Evolutionary conservation across 64 coral and sea anemone genomes (phyloP), one percentile per base, ranked within the genome.

Genomic region (Montipora capricornis): DNA sequence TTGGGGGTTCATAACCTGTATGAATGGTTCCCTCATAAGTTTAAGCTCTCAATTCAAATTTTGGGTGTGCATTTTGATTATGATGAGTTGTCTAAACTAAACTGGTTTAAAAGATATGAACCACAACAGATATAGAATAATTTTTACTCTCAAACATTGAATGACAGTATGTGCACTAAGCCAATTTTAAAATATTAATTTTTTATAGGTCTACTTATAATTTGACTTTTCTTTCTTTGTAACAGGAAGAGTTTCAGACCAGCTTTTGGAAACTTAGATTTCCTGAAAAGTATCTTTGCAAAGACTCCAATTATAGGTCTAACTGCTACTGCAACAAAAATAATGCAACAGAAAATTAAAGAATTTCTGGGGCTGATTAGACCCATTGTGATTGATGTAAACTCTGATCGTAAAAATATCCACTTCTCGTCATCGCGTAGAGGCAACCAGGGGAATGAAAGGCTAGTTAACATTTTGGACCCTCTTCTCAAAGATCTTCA

Each of bases 241-340:
- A 48, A 45, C 44, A 94, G 93, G 87, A 71, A 79, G 12, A 22
- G 49, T 75, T 94, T 94, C 53, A 69, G 93, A 13, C 87, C 93
- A 76, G 85, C 93, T 74, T 94, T 78, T 82, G 68, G 47, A 44
- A 94, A 81, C 52, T 66, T 94, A 44, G 61, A 87, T 10, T 8
- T 82, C 15, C 67, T 94, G 4, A 20, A 49, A 55, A 94, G 87
- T 82, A 57, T 89, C 4, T 94, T 89, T 64, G 15, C 87, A 44
- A 59, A 88, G 16, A 71, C 75, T 44, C 87, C 87, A 76, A 74
- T 89, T 49, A 46, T 94, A 6, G 93, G 22, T 5, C 49, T 94
- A 5, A 94, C 87, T 77, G 93, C 77, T 24, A 89, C 93, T 94
- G 87, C 93, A 24, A 94, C 93, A 55, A 75, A 13, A 74, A 17